phyloP scores from a whole-genome alignment of 1,140 invertebrate species.

The Cotesia vestalis region DNA sequence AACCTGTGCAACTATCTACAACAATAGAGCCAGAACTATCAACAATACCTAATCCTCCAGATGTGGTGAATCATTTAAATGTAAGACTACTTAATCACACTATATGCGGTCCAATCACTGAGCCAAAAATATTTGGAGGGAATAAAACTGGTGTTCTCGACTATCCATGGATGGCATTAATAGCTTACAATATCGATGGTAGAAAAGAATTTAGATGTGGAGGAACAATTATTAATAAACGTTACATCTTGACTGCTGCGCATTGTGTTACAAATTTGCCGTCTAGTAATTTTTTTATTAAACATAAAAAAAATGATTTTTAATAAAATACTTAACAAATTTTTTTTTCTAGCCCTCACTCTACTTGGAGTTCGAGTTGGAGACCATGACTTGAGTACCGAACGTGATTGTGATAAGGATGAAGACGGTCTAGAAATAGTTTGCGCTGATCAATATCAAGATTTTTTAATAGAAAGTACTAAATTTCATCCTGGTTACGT shows the following conservation, averaged over 20 bases:
- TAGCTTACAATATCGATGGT: conserved; percentile 66
- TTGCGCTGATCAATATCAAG: conserved; percentile 71
- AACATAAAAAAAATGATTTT: conserved; percentile 13
- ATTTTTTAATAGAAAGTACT: conserved; percentile 67
- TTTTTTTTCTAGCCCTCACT: conserved; percentile 50
- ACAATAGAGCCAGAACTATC: not conserved
- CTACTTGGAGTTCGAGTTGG: conserved; percentile 69
- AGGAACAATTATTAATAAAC: conserved; percentile 69
- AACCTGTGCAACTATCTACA: conserved; percentile 36
- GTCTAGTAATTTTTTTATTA: conserved; percentile 29
- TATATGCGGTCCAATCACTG: conserved; percentile 57
- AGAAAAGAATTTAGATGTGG: conserved; percentile 69
- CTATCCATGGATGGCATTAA: conserved; percentile 75
- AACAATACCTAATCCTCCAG: conserved; percentile 49
- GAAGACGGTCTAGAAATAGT: conserved; percentile 51
- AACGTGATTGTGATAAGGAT: conserved; percentile 70
- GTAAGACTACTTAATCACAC: conserved; percentile 60
- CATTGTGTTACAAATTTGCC: conserved; percentile 69
- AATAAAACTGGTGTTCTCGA: conserved; percentile 69
- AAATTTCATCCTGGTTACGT: conserved; percentile 69
- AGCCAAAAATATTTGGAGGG: conserved; percentile 68
- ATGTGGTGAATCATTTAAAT: conserved; percentile 68
- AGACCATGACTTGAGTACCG: conserved; percentile 69
- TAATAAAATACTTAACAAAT: not conserved
- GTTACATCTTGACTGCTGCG: conserved; percentile 73